Conservation (phyloP, 2,113 vertebrate genomes). For the Rostratula benghalensis region DNA sequence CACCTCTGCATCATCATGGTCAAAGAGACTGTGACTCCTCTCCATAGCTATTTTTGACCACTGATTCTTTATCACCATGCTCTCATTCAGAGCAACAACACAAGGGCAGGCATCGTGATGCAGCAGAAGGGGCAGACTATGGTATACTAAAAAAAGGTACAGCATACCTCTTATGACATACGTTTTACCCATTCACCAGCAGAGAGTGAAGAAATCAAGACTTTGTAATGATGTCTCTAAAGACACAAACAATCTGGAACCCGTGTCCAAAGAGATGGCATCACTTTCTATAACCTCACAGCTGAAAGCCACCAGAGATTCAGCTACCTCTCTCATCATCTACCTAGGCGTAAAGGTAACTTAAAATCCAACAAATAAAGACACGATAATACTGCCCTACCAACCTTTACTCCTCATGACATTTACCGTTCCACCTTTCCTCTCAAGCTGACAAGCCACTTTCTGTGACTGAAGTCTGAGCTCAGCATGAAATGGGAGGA, state of each 20-base stretch:
- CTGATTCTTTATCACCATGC: not conserved
- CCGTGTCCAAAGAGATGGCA: fast-evolving
- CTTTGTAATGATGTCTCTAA: not conserved
- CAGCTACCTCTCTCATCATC: not conserved
- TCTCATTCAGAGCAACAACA: not conserved
- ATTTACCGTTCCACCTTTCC: not conserved
- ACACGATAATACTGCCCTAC: not conserved
- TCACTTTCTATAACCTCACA: not conserved
- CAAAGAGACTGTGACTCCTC: not conserved
- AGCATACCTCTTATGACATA: not conserved
- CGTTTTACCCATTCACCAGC: not conserved
- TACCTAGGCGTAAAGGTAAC: not conserved
- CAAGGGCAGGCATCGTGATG: not conserved
- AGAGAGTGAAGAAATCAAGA: not conserved
- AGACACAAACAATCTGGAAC: not conserved
- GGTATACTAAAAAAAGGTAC: not conserved
- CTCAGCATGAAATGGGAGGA: not conserved
- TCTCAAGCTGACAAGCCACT: not conserved
- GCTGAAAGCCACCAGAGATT: not conserved
- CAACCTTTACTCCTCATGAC: not conserved
- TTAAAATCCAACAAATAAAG: not conserved
- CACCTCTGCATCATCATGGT: too few species aligned
- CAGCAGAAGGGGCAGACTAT: not conserved
- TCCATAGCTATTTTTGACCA: not conserved
- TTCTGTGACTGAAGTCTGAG: not conserved